phyloP scores from a whole-genome alignment of 92 coral and sea anemone genomes.

The Virgularia gustaviana region DNA sequence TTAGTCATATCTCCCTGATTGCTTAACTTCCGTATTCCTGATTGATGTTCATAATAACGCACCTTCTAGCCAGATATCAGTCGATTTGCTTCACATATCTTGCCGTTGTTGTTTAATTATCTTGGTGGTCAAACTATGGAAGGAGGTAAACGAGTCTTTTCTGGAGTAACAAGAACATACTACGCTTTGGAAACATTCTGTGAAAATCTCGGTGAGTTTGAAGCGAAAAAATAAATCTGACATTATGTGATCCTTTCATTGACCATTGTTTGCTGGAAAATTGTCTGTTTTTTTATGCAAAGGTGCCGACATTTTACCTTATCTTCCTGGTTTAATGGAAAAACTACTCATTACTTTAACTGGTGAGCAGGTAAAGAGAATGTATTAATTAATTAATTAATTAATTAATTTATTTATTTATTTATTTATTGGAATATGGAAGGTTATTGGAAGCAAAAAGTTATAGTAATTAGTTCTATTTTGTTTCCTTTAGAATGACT shows the following conservation, averaged over 20 bases:
- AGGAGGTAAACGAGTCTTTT: slow-evolving; percentile 55
- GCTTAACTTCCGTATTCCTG: too few relatives aligned
- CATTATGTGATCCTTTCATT: not conserved
- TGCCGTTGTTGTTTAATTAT: slow-evolving; percentile 82
- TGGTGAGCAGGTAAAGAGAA: slow-evolving; percentile 53
- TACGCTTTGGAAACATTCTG: slow-evolving; percentile 98
- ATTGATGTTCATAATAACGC: not conserved
- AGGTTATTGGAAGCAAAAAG: too few relatives aligned
- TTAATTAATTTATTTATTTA: not conserved
- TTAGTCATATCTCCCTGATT: too few relatives aligned
- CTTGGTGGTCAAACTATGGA: slow-evolving; percentile 70
- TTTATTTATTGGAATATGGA: not conserved
- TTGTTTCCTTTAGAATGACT: slow-evolving; percentile 56
- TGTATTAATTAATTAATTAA: not conserved
- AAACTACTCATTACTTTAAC: slow-evolving; percentile 69
- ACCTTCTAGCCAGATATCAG: slow-evolving; percentile 91
- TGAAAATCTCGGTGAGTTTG: slow-evolving; percentile 81
- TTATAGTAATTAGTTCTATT: not conserved
- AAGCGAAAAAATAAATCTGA: not conserved
- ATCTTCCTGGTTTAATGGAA: slow-evolving; percentile 80
- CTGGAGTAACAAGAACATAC: slow-evolving; percentile 80
- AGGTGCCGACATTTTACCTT: slow-evolving; percentile 91
- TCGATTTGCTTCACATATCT: slow-evolving; percentile 70
- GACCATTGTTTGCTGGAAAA: not conserved
- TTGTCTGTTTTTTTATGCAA: not conserved